A percentile compares a stretch with the other conserved stretches of the same genome.
phyloP scores from a whole-genome alignment of 37 sponge, comb jelly and placozoan species.

The Bolinopsis microptera region DNA sequence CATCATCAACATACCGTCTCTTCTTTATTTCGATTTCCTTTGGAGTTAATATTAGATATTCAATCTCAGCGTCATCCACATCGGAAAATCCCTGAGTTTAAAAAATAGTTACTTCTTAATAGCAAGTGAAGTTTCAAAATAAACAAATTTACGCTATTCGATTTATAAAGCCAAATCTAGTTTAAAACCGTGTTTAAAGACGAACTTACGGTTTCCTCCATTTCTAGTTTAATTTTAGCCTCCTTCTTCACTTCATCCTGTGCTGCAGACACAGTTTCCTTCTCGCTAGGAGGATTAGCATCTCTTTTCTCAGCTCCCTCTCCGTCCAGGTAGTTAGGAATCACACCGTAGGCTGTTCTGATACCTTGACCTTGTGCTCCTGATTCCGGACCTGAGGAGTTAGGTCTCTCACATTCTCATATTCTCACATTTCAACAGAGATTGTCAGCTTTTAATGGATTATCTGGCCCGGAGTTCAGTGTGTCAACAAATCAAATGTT shows the following conservation, averaged over 20 bases:
- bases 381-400: too few relatives aligned
- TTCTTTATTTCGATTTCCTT: conserved; percentile 43
- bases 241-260: conserved; percentile 17
- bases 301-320: not conserved
- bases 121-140: too few relatives aligned
- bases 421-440: too few relatives aligned
- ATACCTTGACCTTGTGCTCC: not conserved
- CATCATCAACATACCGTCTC: conserved; percentile 12
- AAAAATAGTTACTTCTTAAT: too few relatives aligned
- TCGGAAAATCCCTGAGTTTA: conserved; percentile 9
- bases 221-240: not conserved
- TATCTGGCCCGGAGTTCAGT: too few relatives aligned
- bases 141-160: too few relatives aligned
- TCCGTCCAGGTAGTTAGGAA: conserved; percentile 33
- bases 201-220: conserved; percentile 37
- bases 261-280: not conserved
- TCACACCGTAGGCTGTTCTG: conserved; percentile 47
- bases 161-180: too few relatives aligned
- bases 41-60: not conserved
- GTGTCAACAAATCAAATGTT: too few relatives aligned
- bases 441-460: too few relatives aligned
- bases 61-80: conserved; percentile 35
- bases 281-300: not conserved
- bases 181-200: not conserved
- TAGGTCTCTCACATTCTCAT: too few relatives aligned